Base-by-base conservation (phyloP, 64 coral and sea anemone genomes). In the Montipora efflorescens region DNA sequence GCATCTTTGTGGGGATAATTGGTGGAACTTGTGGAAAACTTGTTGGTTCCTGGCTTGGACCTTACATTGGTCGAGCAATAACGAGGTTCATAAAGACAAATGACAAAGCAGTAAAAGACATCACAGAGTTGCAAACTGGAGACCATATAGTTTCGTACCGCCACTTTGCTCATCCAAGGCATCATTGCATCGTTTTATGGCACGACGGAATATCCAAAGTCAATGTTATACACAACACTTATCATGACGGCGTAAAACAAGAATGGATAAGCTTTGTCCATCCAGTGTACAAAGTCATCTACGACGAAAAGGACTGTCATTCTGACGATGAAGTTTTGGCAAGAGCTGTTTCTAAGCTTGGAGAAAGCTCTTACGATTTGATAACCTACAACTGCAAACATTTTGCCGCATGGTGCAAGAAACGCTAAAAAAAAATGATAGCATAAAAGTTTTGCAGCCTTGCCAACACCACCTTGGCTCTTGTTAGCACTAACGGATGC, bases 331-430 rank as follows among this genome's bases (percentile, higher is more conserved):
- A 78, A 79, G 87, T 89, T n/a, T 89, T 49, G 18, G 48, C 19
- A 64, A 89, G 87, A 75, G 87, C 87, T 44, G 59, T 89, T 44
- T 89, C 87, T 76, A 89, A 89, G 57, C 87, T 89, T 46, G 87
- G 87, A 14, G 59, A 74, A 62, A 59, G 61, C 59, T 74, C 74
- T 11, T 89, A 89, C 74, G 18, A 89, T 75, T 48, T 89, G 57
- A 22, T 89, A 47, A 89, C 51, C 3, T 77, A 89, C 74, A 89
- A 89, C 75, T 89, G 87, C 59, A 89, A 89, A 59, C 87, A 89
- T 89, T 89, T 89, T 89, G 87, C 87, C 16, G 45, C 47, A 47
- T 88, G 84, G 84, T 88, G 84, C 84, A 88, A 88, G 84, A 88
- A 88, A 73, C 46, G 16, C n/a, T 74, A 75, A 74, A 88, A 70